phyloP scores from a whole-genome alignment of 2,797 vertebrate genomes.

The Lagorchestes hirsutus region DNA sequence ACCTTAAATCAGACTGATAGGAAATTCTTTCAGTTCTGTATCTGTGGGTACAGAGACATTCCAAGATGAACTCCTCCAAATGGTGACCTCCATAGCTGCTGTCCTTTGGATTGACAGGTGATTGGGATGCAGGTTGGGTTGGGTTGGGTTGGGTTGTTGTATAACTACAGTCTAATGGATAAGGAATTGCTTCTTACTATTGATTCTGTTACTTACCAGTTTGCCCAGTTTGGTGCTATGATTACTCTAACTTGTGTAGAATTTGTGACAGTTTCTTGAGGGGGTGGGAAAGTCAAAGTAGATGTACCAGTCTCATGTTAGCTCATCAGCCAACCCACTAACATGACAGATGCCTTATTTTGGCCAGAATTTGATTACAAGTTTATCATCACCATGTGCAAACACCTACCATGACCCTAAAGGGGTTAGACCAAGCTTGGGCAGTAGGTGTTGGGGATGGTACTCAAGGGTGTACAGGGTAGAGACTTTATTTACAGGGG shows the following conservation, averaged over 20 bases:
- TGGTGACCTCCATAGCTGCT: not conserved
- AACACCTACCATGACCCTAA: not conserved
- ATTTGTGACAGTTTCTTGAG: not conserved
- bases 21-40: not conserved
- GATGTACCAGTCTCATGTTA: not conserved
- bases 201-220: not conserved
- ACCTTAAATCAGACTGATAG: not conserved
- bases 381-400: not conserved
- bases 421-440: not conserved
- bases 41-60: conserved; percentile 2
- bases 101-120: not conserved
- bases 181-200: not conserved
- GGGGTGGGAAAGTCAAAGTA: not conserved
- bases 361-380: not conserved
- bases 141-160: not conserved
- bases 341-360: not conserved
- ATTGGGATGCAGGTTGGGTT: conserved; percentile 1
- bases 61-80: conserved; percentile 14
- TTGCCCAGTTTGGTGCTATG: not conserved
- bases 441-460: not conserved
- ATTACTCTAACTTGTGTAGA: not conserved
- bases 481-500: not conserved
- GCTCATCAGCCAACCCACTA: not conserved
- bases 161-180: not conserved
- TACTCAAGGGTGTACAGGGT: not conserved